phyloP scores from a whole-genome alignment of 2,888 invertebrate genomes.

The Disparrhopalites patrizii region DNA sequence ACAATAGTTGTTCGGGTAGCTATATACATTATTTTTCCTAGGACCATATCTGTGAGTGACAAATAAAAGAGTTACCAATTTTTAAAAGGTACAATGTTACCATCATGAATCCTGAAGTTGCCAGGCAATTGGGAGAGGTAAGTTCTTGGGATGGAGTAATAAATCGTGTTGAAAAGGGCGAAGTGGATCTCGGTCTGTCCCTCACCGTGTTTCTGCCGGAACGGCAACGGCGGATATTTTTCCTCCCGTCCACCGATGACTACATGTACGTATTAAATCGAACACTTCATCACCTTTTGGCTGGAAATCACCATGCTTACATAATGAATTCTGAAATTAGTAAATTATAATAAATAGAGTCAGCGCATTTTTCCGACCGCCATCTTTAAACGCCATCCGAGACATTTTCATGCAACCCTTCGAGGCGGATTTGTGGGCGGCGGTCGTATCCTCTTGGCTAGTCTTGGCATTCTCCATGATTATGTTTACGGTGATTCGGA shows the following conservation, averaged over 20 bases:
- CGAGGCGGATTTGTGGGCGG: constrained; percentile 41
- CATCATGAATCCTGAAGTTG: constrained; percentile 13
- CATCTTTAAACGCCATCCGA: constrained; percentile 36
- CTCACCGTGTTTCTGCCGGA: constrained; percentile 32
- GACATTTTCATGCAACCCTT: constrained; percentile 46
- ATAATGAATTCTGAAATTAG: not conserved
- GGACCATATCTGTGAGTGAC: not conserved
- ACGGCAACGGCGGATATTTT: constrained; percentile 30
- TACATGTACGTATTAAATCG: constrained; percentile 29
- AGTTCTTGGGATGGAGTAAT: constrained; percentile 36
- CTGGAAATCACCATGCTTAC: not conserved
- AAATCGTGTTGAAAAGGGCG: constrained; percentile 27
- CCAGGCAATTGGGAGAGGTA: constrained; percentile 2
- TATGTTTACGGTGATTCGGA: constrained; percentile 36
- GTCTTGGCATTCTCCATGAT: constrained; percentile 40
- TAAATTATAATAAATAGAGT: constrained; percentile 28
- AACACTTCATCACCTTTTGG: not conserved
- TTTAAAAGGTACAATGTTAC: not conserved
- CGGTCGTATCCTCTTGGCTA: constrained; percentile 42
- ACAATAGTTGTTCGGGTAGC: not conserved
- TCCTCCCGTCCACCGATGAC: constrained; percentile 40
- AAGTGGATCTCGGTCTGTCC: constrained; percentile 35
- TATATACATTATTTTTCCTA: not conserved
- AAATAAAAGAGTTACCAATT: not conserved
- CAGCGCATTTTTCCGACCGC: constrained; percentile 38